Evolutionary conservation across 1,140 invertebrate genomes (phyloP).

Genomic region (Trichogramma pretiosum): DNA sequence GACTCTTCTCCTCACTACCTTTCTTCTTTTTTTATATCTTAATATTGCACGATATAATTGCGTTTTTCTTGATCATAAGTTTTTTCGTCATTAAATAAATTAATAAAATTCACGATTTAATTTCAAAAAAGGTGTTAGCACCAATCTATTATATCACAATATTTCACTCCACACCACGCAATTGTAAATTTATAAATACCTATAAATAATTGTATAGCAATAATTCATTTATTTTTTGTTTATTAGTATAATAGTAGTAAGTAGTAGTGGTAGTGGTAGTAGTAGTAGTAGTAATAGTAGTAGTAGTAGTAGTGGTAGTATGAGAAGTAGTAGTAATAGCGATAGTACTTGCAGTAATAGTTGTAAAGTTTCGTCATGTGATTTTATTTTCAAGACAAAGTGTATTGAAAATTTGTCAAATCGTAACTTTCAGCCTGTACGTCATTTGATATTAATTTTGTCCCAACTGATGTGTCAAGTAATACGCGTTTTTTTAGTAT

Average conservation of each 20-base stretch:
- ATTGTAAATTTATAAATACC: slow-evolving; percentile 47
- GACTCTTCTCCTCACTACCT: slow-evolving; percentile 22
- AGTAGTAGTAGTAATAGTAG: slow-evolving; percentile 29
- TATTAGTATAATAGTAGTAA: slow-evolving; percentile 25
- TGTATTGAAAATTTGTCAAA: slow-evolving; percentile 37
- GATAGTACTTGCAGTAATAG: too few relatives aligned
- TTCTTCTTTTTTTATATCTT: slow-evolving; percentile 26
- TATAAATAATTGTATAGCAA: slow-evolving; percentile 39
- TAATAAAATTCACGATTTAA: slow-evolving; percentile 41
- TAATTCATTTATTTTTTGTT: slow-evolving; percentile 18
- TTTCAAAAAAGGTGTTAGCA: slow-evolving; percentile 49
- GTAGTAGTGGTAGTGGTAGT: slow-evolving; percentile 26
- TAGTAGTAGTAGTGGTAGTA: slow-evolving; percentile 26
- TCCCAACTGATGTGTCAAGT: slow-evolving; percentile 33
- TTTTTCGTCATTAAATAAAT: slow-evolving; percentile 17
- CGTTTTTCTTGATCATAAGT: too few relatives aligned
- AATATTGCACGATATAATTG: slow-evolving; percentile 40
- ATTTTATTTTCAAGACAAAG: slow-evolving; percentile 29
- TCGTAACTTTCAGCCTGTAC: slow-evolving; percentile 11
- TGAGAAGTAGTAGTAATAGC: slow-evolving; percentile 27
- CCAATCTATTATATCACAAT: slow-evolving; percentile 50
- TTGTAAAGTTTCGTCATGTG: slow-evolving; percentile 26
- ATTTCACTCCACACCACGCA: slow-evolving; percentile 47
- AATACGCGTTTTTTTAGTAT: too few relatives aligned
- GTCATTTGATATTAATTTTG: too few relatives aligned